Conservation (phyloP, 2,797 vertebrate genomes). For the Dicrostonyx torquatus region DNA sequence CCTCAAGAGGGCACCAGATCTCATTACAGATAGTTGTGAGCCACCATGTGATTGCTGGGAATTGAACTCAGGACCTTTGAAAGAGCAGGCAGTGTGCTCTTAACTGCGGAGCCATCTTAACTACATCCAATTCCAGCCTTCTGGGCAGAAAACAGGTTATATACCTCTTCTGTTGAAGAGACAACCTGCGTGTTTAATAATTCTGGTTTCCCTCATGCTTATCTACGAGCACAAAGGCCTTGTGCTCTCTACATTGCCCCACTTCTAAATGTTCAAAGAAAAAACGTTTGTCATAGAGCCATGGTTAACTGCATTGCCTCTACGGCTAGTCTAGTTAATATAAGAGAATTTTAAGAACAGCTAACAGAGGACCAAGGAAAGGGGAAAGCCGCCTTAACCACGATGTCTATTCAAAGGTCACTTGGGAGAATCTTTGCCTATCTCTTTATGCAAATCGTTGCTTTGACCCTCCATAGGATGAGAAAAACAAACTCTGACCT, state of each 20-base stretch:
- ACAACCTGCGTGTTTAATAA: not conserved
- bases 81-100: no score
- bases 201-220: not conserved
- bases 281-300: not conserved
- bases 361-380: not conserved
- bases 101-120: not conserved
- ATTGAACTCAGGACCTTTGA: no score
- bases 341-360: not conserved
- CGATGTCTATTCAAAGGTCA: not conserved
- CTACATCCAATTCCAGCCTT: not conserved
- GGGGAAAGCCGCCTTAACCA: not conserved
- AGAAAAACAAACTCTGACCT: not conserved
- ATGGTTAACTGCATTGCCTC: not conserved
- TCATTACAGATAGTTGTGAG: no score
- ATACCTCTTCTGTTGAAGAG: not conserved
- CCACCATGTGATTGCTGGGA: no score
- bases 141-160: not conserved
- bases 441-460: not conserved
- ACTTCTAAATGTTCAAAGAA: not conserved
- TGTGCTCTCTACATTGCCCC: not conserved
- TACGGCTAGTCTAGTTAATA: not conserved
- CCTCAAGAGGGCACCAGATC: no score
- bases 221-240: not conserved
- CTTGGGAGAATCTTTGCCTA: not conserved
- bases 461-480: not conserved